A percentile compares a stretch with the other conserved stretches of the same genome.
These are phyloP conservation scores for Montipora sp. DNA, from an alignment of 64 coral and sea anemone species.

Conservation along the genomic window DNA sequence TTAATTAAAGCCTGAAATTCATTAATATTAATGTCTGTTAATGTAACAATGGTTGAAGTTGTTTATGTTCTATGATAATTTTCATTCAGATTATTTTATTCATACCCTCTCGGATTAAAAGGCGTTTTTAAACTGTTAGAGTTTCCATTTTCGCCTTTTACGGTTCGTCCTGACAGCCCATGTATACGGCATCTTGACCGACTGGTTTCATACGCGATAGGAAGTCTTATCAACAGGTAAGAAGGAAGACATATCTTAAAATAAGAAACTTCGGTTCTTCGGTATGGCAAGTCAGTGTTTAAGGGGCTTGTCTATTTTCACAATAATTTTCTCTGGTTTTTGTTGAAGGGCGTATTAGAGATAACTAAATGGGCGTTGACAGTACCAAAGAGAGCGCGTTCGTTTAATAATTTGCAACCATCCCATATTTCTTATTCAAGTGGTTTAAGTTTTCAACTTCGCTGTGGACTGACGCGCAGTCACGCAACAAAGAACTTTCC, in stretches of 20 bases:
- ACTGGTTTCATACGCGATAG: background rate
- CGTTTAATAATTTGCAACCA: background rate
- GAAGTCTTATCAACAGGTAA: background rate
- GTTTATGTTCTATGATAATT: conserved; percentile 1
- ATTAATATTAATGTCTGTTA: background rate
- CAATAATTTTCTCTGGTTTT: background rate
- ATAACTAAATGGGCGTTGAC: background rate
- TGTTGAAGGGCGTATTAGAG: background rate
- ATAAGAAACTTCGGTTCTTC: background rate
- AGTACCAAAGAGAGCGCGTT: too few relatives aligned
- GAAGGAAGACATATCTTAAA: background rate
- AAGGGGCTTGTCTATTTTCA: background rate
- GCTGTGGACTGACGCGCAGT: too few relatives aligned
- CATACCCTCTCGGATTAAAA: background rate
- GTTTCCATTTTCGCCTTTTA: background rate
- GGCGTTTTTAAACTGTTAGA: background rate
- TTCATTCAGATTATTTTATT: background rate
- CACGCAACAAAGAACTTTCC: too few relatives aligned
- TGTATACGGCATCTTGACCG: background rate
- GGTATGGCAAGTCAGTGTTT: too few relatives aligned
- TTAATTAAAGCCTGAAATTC: background rate
- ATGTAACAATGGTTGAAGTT: background rate
- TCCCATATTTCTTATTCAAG: too few relatives aligned
- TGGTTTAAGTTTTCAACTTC: too few relatives aligned
- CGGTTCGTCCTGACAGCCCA: background rate